Conservation (phyloP, 2,888 invertebrate genomes). For the Thereva nobilitata region DNA sequence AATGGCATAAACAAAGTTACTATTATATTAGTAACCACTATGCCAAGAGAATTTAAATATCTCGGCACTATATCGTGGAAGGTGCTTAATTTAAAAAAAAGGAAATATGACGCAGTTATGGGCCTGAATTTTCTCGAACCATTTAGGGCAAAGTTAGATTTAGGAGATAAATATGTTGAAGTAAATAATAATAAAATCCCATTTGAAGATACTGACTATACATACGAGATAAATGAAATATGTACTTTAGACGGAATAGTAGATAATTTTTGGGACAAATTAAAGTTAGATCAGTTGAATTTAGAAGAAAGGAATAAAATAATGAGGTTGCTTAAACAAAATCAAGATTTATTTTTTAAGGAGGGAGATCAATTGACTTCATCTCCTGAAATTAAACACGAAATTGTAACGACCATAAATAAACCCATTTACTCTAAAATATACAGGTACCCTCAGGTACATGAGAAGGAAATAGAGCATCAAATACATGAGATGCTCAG, state of each 20-base stretch:
- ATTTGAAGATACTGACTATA: slow-evolving; percentile 9
- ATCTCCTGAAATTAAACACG: slow-evolving; percentile 34
- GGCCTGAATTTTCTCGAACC: slow-evolving; percentile 15
- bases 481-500: slow-evolving; percentile 37
- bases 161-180: slow-evolving; percentile 5
- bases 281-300: slow-evolving; percentile 6
- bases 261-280: slow-evolving; percentile 5
- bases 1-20: slow-evolving; percentile 39
- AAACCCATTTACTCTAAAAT: slow-evolving; percentile 38
- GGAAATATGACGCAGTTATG: slow-evolving; percentile 13
- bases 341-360: slow-evolving; percentile 33
- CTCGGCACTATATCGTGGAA: slow-evolving; percentile 37
- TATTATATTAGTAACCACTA: slow-evolving; percentile 35
- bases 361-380: slow-evolving; percentile 38
- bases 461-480: slow-evolving; percentile 38
- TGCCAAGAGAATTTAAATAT: slow-evolving; percentile 38
- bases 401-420: slow-evolving; percentile 37
- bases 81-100: slow-evolving; percentile 27
- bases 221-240: slow-evolving; percentile 3
- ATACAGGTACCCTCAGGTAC: slow-evolving; percentile 39
- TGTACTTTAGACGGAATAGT: neutral
- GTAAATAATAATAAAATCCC: slow-evolving; percentile 11
- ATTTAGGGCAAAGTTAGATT: slow-evolving; percentile 14
- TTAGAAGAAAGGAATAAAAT: slow-evolving; percentile 10
- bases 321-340: slow-evolving; percentile 21